Evolutionary conservation across 2,888 invertebrate species (phyloP), one percentile per base, ranked within the genome.

Genomic region (Amphipyra tragopoginis): DNA sequence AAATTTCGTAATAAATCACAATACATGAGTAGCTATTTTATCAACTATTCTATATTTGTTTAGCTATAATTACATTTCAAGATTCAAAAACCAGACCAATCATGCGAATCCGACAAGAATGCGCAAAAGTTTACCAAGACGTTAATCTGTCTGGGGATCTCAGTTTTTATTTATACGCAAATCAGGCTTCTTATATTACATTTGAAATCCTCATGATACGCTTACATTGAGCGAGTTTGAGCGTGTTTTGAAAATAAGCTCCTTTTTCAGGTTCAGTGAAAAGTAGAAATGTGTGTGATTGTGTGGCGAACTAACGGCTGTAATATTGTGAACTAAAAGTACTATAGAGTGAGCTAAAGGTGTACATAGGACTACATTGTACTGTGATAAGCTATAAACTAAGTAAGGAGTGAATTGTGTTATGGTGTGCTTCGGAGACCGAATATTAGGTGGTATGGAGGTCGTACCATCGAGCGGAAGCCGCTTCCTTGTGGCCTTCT

Each of bases 401-500:
- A 57, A 59, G 11, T 7, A 75, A 74, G 75, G 72, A 49, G 56
- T 62, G 54, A 45, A 58, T 43, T 61, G 75, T 75, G 62, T 14
- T 57, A 65, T 65, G 48, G 57, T 72, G 83, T 75, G 79, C 69
- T 68, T 79, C 79, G 75, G 83, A 75, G 74, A 79, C 73, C 82
- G 83, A 72, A 82, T 84, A 86, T 82, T 86, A 82, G 75, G 87
- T 86, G 90, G 86, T 71, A 93, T 93, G 93, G 92, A 90, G 93
- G 84, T 90, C 81, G 81, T 87, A 70, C 90, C 88, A 71, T 84
- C 90, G 47, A 84, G 85, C 55, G 89, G 90, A 70, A 90, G 92
- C 90, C 93, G 92, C 89, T 89, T 93, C 80, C 86, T 91, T 69
- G 93, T 93, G 91, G 94, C 91, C 50, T 93, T 94, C 84, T 89